Conservation (phyloP, 37 sponge, comb jelly and placozoan species). For the Crambe crambe region DNA sequence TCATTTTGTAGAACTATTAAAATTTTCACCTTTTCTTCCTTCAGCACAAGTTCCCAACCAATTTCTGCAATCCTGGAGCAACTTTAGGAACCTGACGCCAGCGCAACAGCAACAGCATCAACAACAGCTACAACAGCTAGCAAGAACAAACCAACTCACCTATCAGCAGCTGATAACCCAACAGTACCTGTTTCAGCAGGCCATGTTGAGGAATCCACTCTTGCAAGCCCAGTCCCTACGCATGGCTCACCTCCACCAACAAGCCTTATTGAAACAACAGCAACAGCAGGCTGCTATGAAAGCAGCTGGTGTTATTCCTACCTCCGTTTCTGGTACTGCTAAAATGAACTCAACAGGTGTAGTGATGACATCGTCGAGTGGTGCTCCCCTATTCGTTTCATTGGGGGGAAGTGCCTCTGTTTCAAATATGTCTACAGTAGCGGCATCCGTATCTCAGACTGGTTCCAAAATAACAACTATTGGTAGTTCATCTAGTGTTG, state of each 20-base stretch:
- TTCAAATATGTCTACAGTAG: not conserved
- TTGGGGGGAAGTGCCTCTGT: not conserved
- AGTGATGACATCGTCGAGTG: not conserved
- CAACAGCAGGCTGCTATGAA: conserved; percentile 3
- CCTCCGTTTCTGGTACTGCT: not conserved
- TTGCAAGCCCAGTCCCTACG: conserved; percentile 28
- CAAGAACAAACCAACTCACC: conserved; percentile 14
- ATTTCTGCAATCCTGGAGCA: conserved; percentile 39
- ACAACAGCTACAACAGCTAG: conserved; percentile 46
- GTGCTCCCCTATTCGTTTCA: not conserved
- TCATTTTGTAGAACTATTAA: no score
- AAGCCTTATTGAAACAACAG: conserved; percentile 5
- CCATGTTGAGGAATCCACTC: conserved; percentile 21
- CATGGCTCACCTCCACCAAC: conserved; percentile 15
- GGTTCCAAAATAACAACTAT: not conserved
- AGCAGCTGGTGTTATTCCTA: not conserved
- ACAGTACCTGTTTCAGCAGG: conserved; percentile 40
- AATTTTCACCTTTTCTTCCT: no score
- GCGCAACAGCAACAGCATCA: conserved; percentile 7
- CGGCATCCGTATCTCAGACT: not conserved
- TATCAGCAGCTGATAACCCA: conserved; percentile 24
- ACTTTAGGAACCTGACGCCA: conserved; percentile 24
- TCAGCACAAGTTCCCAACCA: conserved; percentile 33
- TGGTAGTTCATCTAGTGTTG: not conserved
- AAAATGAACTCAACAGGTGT: not conserved